A percentile compares a stretch with the other conserved stretches of the same genome.
Conservation (phyloP, 2,797 vertebrate species). For the Diglossa cyanea region DNA sequence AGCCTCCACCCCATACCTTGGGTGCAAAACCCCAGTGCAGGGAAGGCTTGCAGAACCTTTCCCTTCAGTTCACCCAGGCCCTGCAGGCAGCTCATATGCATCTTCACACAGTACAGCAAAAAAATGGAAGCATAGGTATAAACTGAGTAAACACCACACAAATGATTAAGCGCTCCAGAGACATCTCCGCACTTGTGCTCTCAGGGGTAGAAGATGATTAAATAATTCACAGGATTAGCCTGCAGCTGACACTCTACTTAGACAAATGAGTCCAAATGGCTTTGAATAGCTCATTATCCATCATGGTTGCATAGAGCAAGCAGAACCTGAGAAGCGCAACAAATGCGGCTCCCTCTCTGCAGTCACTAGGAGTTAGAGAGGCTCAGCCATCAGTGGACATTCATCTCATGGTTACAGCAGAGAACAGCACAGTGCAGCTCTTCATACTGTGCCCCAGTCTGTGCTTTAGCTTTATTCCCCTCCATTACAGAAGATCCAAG, state of each 20-base stretch:
- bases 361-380: background rate
- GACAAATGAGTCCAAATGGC: background rate
- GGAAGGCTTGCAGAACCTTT: background rate
- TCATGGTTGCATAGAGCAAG: background rate
- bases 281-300: conserved; percentile 13
- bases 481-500: background rate
- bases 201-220: background rate
- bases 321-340: background rate
- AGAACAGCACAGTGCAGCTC: rapidly evolving
- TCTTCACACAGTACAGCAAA: background rate
- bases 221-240: background rate
- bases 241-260: background rate
- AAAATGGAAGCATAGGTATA: background rate
- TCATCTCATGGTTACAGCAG: background rate
- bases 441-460: background rate
- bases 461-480: background rate
- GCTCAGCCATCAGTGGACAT: background rate
- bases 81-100: background rate
- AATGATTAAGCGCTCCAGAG: background rate
- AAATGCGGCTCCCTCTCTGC: background rate
- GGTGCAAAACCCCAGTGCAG: background rate
- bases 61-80: background rate
- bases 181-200: background rate
- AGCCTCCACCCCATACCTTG: rapidly evolving
- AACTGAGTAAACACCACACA: background rate